Base-by-base conservation (phyloP, 1,140 invertebrate species). In the Armadillidium nasatum region DNA sequence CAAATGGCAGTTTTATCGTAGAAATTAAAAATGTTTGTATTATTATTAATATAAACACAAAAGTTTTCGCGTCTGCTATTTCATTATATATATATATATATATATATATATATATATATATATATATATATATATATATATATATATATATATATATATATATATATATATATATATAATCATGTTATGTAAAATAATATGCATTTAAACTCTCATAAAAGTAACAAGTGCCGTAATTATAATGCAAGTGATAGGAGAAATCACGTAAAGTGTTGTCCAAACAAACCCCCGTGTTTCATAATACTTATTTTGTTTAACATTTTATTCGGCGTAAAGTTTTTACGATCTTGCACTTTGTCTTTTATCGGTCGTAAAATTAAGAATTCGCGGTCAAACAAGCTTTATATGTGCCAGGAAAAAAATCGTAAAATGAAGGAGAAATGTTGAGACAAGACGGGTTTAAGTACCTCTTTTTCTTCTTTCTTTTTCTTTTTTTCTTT, bases 71-170 rank as follows among this genome's bases (percentile, higher is more conserved):
- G n/a, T n/a, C n/a, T n/a, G n/a, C n/a, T n/a, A n/a, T n/a, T n/a
- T n/a, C n/a, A n/a, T n/a, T 60, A 60, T 60, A 33, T 60, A 60
- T 60, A 60, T 60, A 60, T 60, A 60, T 60, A 60, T 60, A 60
- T 33, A 33, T 33, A 33, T 33, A 33, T 33, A 33, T 33, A 33
- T 33, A 33, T 33, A 33, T 33, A 33, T 60, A 60, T 60, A 60
- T 60, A 60, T 60, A 60, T 60, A 4, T 60, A 33, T 33, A 33
- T 33, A 33, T 33, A 33, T 33, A 33, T 33, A 33, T 33, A 33
- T 33, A 33, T 33, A 33, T 33, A 33, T 33, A 33, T 33, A 33
- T 33, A 33, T 33, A 33, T 33, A 33, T 33, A 33, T 33, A 33
- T 33, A 33, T 33, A 33, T 33, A 33, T 33, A 33, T 33, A 33